These are phyloP conservation scores for zebrafish (Danio rerio) DNA, from an alignment of 2,113 vertebrate species.

Conservation along the genomic window GRCz12tu NC_133184.1:44589001-44589500, in stretches of 20 bases:
- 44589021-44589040: constrained; percentile 90
- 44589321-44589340: background rate
- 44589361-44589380: background rate
- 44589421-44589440: background rate
- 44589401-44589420: background rate
- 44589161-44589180: background rate
- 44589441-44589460: background rate
- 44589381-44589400: background rate
- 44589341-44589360: background rate
- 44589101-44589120: background rate
- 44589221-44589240: background rate
- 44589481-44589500: too few relatives aligned
- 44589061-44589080: background rate
- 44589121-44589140: background rate
- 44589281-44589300: too few relatives aligned
- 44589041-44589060: constrained; percentile 67
- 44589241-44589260: background rate
- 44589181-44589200: background rate
- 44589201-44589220: background rate
- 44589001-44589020: constrained; percentile 86
- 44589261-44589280: too few relatives aligned
- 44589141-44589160: background rate
- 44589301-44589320: background rate
- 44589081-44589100: background rate
- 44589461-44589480: background rate